Base-by-base conservation (phyloP, 2,888 invertebrate species). In the Meganola albula region DNA sequence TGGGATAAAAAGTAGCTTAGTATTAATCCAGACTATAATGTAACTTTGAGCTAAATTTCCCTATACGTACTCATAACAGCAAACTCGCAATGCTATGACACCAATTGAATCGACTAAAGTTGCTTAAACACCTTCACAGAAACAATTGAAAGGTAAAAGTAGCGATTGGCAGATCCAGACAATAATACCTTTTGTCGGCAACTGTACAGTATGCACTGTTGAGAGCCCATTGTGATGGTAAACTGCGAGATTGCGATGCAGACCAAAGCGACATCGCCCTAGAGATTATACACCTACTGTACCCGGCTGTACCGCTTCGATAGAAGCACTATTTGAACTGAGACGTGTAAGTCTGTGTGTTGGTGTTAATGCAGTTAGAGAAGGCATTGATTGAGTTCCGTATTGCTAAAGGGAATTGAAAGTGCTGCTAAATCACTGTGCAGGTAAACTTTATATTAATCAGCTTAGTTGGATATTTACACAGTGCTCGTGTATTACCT, bases 181-280 rank as follows among this genome's bases (percentile, higher is more conserved):
- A 56, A 53, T 56, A 53, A n/a, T 44, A 51, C 47, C 57, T 55
- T 55, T 56, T 56, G 57, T 55, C 54, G 40, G 34, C 34, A 29
- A 53, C 55, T 42, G 52, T 51, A 47, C 52, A 34, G n/a, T n/a
- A n/a, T n/a, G n/a, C 43, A 45, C 42, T 38, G n/a, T n/a, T 39
- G 42, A 44, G 40, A 33, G 33, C 33, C 59, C 36, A 58, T 58
- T 58, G 59, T 58, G 48, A 58, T 58, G 59, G 44, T 56, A 58
- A 58, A 58, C 48, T 50, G 34, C 40, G 43, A 53, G 53, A 57
- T 59, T 53, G 59, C 54, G 55, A 47, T 29, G 35, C 31, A 41
- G 23, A 29, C 47, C 42, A n/a, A n/a, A n/a, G n/a, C n/a, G 40
- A 47, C 55, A 41, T 48, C 38, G 44, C 53, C 57, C 40, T 40